A percentile compares a stretch with the other conserved stretches of the same genome.
Evolutionary conservation across 92 coral and sea anemone species (phyloP).

Genomic region (Porites divaricata): DNA sequence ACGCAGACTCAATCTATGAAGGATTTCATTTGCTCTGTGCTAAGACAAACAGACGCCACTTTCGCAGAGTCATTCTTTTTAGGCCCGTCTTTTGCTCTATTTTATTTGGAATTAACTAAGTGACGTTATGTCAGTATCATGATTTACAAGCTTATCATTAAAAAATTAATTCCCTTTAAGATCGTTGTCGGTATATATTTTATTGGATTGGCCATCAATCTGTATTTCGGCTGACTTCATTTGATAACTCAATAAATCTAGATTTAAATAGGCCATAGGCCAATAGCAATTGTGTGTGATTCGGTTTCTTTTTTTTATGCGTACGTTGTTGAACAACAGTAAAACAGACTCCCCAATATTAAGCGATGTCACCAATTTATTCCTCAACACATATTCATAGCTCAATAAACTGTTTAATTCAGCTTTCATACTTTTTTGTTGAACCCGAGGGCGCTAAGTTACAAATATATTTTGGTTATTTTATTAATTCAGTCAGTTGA

Average conservation of each 20-base stretch:
- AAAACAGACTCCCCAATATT: background rate
- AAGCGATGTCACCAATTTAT: too few species aligned
- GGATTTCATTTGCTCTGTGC: too few species aligned
- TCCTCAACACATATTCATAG: too few species aligned
- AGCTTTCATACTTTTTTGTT: too few species aligned
- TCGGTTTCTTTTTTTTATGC: background rate
- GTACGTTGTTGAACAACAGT: background rate
- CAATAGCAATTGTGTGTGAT: background rate
- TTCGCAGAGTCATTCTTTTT: background rate
- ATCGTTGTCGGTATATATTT: slow-evolving; percentile 7
- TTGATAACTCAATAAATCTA: background rate
- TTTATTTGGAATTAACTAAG: background rate
- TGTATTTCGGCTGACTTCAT: background rate
- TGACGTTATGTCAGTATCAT: slow-evolving; percentile 14
- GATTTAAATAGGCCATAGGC: background rate
- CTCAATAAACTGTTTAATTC: too few species aligned
- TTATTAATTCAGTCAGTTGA: background rate
- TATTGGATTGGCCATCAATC: background rate
- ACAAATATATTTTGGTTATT: background rate
- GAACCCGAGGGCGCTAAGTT: too few species aligned
- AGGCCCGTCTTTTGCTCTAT: too few species aligned
- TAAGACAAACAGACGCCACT: too few species aligned
- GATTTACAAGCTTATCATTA: slow-evolving; percentile 8
- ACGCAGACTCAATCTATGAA: too few species aligned
- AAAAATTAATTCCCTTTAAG: slow-evolving; percentile 16